These are phyloP conservation scores for Zaprionus nigranus DNA, from an alignment of 1,140 invertebrate genomes.

Conservation along the genomic window DNA sequence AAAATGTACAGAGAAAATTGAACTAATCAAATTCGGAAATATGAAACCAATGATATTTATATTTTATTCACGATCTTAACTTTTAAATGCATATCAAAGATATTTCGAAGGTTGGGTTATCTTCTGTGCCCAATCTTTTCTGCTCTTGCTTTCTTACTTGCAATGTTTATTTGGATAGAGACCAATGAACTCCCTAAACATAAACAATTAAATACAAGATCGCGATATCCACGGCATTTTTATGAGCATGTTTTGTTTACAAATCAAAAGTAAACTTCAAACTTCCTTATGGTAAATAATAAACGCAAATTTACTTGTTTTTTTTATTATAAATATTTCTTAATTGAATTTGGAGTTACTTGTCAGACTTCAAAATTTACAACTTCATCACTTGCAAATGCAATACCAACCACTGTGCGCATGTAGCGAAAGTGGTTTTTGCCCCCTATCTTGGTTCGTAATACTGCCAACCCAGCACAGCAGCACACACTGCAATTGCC, in stretches of 20 bases:
- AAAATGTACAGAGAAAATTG: neutral
- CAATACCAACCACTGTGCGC: neutral
- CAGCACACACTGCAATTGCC: constrained; percentile 12
- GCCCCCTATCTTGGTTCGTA: neutral
- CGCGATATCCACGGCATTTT: neutral
- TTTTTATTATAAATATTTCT: no score
- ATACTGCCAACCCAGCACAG: neutral
- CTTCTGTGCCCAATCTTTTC: neutral
- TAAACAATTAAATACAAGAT: neutral
- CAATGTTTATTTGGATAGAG: neutral
- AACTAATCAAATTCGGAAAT: neutral
- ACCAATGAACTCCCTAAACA: neutral
- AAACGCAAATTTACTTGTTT: neutral
- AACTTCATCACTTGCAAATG: neutral
- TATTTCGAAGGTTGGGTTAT: no score
- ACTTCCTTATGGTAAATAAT: neutral
- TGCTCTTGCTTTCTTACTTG: neutral
- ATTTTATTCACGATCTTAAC: no score
- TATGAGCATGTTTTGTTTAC: neutral
- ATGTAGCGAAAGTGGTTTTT: constrained; percentile 30
- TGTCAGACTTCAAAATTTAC: neutral
- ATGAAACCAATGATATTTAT: neutral
- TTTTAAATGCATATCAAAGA: neutral
- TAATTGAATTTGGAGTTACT: neutral
- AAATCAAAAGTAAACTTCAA: neutral